Evolutionary conservation across 1,140 invertebrate genomes (phyloP), one percentile per base, ranked within the genome.

Genomic region (Rhopalosiphum maidis): DNA sequence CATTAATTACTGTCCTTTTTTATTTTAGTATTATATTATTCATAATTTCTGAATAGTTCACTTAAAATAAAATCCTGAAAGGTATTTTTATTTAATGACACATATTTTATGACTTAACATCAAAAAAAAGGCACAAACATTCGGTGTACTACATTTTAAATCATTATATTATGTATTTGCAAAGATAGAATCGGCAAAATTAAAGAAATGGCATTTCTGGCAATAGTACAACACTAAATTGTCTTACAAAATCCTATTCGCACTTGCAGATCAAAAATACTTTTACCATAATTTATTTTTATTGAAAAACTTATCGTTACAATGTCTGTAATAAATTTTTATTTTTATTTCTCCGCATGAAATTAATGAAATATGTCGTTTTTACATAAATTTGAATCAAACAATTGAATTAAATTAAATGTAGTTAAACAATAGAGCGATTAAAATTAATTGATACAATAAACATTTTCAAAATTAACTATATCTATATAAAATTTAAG

Each of bases 121-220:
- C 15, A 83, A 41, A 41, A 35, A 83, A 2, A 83, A 37, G 23
- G 35, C 6, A 83, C 22, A 23, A 7, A 41, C 7, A 41, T 41
- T 41, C 22, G 0, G 21, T 23, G 41, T 5, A 41, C 23, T 86
- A 86, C 25, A 48, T 46, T 86, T 86, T 86, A 41, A 41, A 86
- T 22, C 9, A 23, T 15, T 43, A 46, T 46, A 43, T 48, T 46
- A 43, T 48, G 41, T 18, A 46, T 86, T 46, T 86, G 23, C 85
- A 86, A 85, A 85, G 0, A 86, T 7, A 46, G 30, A 46, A 86
- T 86, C 23, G 15, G 23, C 1, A 51, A 54, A 89, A 89, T 89
- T 37, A 89, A 89, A 22, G 87, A 89, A 89, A 89, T 89, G 9
- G 48, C 0, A 89, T 89, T 89, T 89, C 48, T 89, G 87, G 87